A percentile compares a stretch with the other conserved stretches of the same genome.
These are phyloP conservation scores for Paguma larvata DNA, from an alignment of 2,797 vertebrate species.

Conservation along the genomic window DNA sequence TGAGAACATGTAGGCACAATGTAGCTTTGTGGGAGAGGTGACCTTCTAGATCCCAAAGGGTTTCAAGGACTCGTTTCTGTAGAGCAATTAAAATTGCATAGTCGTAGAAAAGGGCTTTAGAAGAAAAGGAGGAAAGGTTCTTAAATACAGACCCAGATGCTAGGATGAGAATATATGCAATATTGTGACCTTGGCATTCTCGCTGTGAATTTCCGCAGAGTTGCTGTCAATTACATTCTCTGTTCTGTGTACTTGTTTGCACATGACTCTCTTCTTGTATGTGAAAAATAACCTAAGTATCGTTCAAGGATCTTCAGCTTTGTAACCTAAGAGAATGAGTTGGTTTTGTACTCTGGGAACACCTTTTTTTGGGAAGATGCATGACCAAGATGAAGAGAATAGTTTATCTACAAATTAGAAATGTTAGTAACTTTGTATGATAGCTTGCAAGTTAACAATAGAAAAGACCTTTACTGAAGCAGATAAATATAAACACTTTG, in stretches of 20 bases:
- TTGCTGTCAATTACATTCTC: background rate
- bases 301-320: slow-evolving; percentile 38
- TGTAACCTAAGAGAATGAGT: slow-evolving; percentile 42
- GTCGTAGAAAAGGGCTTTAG: slow-evolving; percentile 36
- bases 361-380: slow-evolving; percentile 10
- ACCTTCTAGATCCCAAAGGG: slow-evolving; percentile 45
- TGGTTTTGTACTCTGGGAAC: background rate
- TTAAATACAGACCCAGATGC: background rate
- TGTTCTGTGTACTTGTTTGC: slow-evolving; percentile 13
- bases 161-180: background rate
- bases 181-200: slow-evolving; percentile 71
- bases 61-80: slow-evolving; percentile 71
- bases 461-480: slow-evolving; percentile 33
- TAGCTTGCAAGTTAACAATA: slow-evolving; percentile 11
- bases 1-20: slow-evolving; percentile 40
- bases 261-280: slow-evolving; percentile 14
- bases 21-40: slow-evolving; percentile 47
- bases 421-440: slow-evolving; percentile 3
- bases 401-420: slow-evolving; percentile 26
- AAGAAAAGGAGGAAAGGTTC: background rate
- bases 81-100: slow-evolving; percentile 50
- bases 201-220: background rate
- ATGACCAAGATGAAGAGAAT: slow-evolving; percentile 28
- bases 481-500: slow-evolving; percentile 6
- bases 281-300: background rate